Evolutionary conservation across 30 jellyfish, hydroid and myxozoan genomes (phyloP), one percentile per base, ranked within the genome.

Genomic region (Mastigias papua): DNA sequence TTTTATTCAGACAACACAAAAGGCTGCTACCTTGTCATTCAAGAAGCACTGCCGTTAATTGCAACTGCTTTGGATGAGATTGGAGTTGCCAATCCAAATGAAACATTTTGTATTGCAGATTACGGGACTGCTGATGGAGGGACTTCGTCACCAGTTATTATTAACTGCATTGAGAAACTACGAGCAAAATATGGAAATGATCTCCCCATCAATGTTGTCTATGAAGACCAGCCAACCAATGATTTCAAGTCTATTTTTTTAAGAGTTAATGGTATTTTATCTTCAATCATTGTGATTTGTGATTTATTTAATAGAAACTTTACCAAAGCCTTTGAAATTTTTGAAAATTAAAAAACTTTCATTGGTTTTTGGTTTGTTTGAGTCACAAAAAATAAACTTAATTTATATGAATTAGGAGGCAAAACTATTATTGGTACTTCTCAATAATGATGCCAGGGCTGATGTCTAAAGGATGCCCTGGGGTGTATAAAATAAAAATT

Each of bases 121-220:
- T 90, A 90, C 60, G 97, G 97, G 1, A 70, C 97, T 21, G 92
- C 95, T 27, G 97, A 90, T 82, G 97, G 97, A 0, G 97, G 97
- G 37, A 81, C 92, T 0, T 90, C 97, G 4, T 21, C 82, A 51
- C 95, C 91, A 3, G 75, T 90, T 13, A 64, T 90, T 1, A 25
- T 48, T 16, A 34, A 34, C 27, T 33, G 82, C 51, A 67, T 90
- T 29, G 19, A 72, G 30, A 82, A 63, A 30, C 82, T 80, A 1
- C 72, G 82, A 35, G 62, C 76, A 29, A 57, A n/a, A 28, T 90
- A 31, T 73, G 97, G 97, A n/a, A 67, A 76, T 21, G 87, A 66
- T 11, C 50, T 78, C 30, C 88, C 84, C 0, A 70, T 90, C 65
- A 91, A 77, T 46, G 81, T 90, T 30, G 57, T 63, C 34, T 90